Evolutionary conservation across 2,113 vertebrate genomes (phyloP), one percentile per base, ranked within the genome.

Genomic region (Mormyrus iriodes): DNA sequence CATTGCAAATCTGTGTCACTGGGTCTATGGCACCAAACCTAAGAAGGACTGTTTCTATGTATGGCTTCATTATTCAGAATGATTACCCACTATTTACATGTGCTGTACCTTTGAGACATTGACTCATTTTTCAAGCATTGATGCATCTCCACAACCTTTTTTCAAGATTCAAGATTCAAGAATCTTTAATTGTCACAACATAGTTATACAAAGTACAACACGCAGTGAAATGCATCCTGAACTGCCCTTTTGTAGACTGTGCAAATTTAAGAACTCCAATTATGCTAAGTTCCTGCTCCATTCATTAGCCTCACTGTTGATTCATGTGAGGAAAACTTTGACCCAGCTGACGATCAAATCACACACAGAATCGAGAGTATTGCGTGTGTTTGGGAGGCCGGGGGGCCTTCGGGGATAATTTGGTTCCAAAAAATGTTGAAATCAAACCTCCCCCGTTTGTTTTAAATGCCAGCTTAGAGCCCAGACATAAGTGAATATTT

Each of bases 401-500:
- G 0, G 7, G 52, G 21, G 51, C 13, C 13, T 52, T 52, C 51
- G 1, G 51, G 55, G 55, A n/a, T 69, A n/a, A 31, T 69, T 69
- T 69, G 61, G n/a, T 31, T 69, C n/a, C 61, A 31, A 12, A 0
- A 69, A 69, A 69, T 31, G 61, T 31, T 27, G n/a, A 69, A 69
- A 69, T 69, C 61, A 58, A 58, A 58, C 55, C 55, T 58, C 21
- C 55, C 21, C 21, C 21, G 21, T n/a, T 24, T n/a, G 55, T 58
- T n/a, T 58, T 73, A 73, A 35, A 73, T 73, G 12, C 8, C 27
- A 76, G 31, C 69, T 39, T 76, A 39, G 69, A 76, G 69, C 13
- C 17, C 35, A 42, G 87, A 79, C 48, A 53, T 35, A 35, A 65
- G 27, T 88, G 15, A 88, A 88, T 51, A 88, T 51, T 88, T 88